Percentiles rank a stretch among this genome's conserved stretches.
phyloP scores from a whole-genome alignment of 2,888 invertebrate species.

The Ophion ventricosus region DNA sequence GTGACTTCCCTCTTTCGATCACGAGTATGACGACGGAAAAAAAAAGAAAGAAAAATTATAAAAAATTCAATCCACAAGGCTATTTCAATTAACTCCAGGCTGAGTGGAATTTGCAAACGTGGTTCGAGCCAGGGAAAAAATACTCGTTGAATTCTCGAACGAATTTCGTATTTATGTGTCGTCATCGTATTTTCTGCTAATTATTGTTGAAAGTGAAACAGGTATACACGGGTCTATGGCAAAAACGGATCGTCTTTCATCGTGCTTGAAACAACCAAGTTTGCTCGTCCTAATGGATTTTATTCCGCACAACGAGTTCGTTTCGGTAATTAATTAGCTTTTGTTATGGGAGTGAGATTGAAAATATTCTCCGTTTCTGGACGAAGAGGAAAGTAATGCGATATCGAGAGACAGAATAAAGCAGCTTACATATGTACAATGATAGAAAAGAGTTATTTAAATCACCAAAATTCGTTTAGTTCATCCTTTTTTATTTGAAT shows the following conservation, averaged over 20 bases:
- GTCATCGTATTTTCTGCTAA: background rate
- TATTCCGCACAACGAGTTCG: background rate
- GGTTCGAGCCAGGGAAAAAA: background rate
- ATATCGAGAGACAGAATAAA: background rate
- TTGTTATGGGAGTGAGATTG: background rate
- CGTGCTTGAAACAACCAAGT: background rate
- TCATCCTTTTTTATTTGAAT: too few relatives aligned
- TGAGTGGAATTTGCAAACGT: background rate
- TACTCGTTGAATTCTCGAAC: background rate
- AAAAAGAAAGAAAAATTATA: background rate
- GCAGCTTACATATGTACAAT: background rate
- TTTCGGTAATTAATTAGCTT: background rate
- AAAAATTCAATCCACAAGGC: slow-evolving; percentile 18
- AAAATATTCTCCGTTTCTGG: background rate
- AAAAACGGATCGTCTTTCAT: slow-evolving; percentile 3
- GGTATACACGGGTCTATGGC: background rate
- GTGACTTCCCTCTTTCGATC: slow-evolving; percentile 11
- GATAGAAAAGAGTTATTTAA: too few relatives aligned
- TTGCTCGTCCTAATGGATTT: slow-evolving; percentile 5
- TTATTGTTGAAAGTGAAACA: background rate
- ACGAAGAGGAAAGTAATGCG: background rate
- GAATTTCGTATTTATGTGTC: background rate
- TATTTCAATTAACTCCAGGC: background rate
- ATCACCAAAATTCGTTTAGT: too few relatives aligned
- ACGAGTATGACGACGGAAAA: background rate